phyloP scores from a whole-genome alignment of 1,140 invertebrate species.

The Dryas iulia region DNA sequence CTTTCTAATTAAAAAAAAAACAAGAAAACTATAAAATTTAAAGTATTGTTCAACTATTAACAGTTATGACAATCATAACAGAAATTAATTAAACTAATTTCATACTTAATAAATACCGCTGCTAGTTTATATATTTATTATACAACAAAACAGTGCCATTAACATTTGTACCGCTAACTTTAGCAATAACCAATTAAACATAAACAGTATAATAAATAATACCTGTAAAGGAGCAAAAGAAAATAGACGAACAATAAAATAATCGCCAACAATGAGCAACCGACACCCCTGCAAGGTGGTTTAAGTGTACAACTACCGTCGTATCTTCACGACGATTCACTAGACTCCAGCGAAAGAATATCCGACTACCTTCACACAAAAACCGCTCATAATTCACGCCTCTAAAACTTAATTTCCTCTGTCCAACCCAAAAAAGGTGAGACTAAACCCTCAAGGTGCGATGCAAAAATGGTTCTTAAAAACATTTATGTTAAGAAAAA shows the following conservation, averaged over 20 bases:
- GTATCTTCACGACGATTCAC: slow-evolving; percentile 47
- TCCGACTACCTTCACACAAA: slow-evolving; percentile 25
- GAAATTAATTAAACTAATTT: too few relatives aligned
- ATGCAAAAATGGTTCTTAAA: slow-evolving; percentile 46
- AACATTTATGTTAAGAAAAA: slow-evolving; percentile 38
- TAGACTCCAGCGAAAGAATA: slow-evolving; percentile 38
- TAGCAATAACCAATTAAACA: background rate
- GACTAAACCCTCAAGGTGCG: slow-evolving; percentile 25
- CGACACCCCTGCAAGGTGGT: slow-evolving; percentile 44
- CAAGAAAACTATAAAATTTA: too few relatives aligned
- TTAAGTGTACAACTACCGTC: slow-evolving; percentile 48
- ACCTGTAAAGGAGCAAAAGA: background rate
- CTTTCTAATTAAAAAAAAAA: too few relatives aligned
- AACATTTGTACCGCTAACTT: background rate
- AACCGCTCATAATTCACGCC: slow-evolving; percentile 19
- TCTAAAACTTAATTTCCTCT: slow-evolving; percentile 18
- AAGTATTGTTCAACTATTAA: too few relatives aligned
- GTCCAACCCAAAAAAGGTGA: slow-evolving; percentile 22
- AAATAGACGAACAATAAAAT: background rate
- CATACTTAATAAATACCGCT: too few relatives aligned
- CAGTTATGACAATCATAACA: too few relatives aligned
- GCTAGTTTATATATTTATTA: background rate
- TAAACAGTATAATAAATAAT: background rate
- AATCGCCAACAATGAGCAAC: background rate
- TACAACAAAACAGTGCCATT: background rate